Conservation (phyloP, 2,888 invertebrate species). For the Drosophila melanosoma region DNA sequence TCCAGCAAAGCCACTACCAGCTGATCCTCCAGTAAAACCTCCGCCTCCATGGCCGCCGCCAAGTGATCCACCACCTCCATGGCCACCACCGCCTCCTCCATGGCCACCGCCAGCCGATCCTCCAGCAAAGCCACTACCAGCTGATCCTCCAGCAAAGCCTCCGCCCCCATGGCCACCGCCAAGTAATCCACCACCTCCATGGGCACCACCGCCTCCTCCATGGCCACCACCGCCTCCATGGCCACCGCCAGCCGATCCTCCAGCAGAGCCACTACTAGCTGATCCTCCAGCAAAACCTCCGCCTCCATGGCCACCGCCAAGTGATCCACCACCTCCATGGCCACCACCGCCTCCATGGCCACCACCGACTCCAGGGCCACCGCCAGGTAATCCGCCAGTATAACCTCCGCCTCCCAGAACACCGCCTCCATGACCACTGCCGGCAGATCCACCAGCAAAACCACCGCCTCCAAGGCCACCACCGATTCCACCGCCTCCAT, state of each 20-base stretch:
- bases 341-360: slow-evolving; percentile 11
- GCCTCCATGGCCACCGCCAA: slow-evolving; percentile 9
- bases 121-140: slow-evolving; percentile 4
- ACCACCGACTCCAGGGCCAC: slow-evolving; percentile 8
- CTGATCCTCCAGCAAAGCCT: too few species aligned
- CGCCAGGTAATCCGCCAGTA: neutral
- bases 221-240: too few species aligned
- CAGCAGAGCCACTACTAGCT: neutral
- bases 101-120: neutral
- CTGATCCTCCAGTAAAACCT: slow-evolving; percentile 18
- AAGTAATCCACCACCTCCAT: neutral
- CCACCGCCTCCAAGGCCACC: slow-evolving; percentile 17
- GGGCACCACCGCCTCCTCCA: neutral
- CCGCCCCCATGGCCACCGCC: slow-evolving; percentile 9
- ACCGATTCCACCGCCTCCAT: slow-evolving; percentile 10
- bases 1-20: slow-evolving; percentile 19
- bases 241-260: neutral
- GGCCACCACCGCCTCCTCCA: slow-evolving; percentile 5
- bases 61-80: neutral
- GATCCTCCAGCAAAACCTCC: slow-evolving; percentile 3
- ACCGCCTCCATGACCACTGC: slow-evolving; percentile 26
- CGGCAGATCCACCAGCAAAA: slow-evolving; percentile 14
- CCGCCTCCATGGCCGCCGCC: slow-evolving; percentile 15
- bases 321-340: neutral
- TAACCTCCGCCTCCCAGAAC: slow-evolving; percentile 12